Evolutionary conservation across 2,797 vertebrate species (phyloP).

Genomic region (Parotocinclus haroldoi): DNA sequence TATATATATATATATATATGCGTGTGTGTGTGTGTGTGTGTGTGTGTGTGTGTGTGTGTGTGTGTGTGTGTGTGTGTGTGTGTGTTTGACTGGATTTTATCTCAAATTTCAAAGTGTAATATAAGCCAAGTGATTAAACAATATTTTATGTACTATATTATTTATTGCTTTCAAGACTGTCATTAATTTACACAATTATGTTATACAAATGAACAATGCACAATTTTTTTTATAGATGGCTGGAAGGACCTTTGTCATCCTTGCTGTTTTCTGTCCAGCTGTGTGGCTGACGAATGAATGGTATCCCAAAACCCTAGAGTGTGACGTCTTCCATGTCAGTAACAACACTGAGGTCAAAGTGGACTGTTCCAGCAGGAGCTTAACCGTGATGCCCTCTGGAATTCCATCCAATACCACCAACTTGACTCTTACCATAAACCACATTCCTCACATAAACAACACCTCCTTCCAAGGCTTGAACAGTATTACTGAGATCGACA

Average conservation of each 20-base stretch:
- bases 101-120: too few relatives aligned
- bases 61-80: too few relatives aligned
- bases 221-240: constrained; percentile 38
- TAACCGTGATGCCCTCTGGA: constrained; percentile 73
- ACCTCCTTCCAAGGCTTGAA: constrained; percentile 75
- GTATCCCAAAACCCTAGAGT: constrained; percentile 89
- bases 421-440: constrained; percentile 90
- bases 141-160: too few relatives aligned
- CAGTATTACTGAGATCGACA: constrained; percentile 86
- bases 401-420: constrained; percentile 88
- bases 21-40: too few relatives aligned
- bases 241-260: constrained; percentile 26
- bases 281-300: constrained; percentile 56
- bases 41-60: too few relatives aligned
- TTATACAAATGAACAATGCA: background rate
- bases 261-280: constrained; percentile 42
- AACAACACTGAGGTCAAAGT: constrained; percentile 69
- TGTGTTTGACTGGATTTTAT: too few relatives aligned
- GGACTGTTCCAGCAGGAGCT: constrained; percentile 80
- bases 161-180: too few relatives aligned
- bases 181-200: background rate
- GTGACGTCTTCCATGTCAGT: constrained; percentile 68
- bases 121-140: too few relatives aligned
- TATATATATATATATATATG: too few relatives aligned
- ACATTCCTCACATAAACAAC: constrained; percentile 75